phyloP scores from a whole-genome alignment of 30 jellyfish, hydroid and myxozoan genomes.

The Pelagia noctiluca region DNA sequence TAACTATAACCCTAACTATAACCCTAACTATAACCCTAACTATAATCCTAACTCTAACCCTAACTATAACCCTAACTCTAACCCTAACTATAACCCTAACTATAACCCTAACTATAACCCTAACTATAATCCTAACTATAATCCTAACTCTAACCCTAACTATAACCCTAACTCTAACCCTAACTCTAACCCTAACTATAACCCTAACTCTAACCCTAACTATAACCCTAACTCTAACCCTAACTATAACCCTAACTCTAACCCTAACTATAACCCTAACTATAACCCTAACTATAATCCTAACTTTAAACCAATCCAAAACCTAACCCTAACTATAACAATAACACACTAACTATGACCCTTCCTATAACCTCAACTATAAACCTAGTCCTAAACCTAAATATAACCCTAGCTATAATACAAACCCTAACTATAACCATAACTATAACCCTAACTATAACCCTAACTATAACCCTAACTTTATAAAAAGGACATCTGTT shows the following conservation, averaged over 20 bases:
- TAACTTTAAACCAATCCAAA: too few species aligned
- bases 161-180: background rate
- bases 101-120: background rate
- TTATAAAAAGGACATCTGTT: background rate
- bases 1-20: too few species aligned
- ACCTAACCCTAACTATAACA: background rate
- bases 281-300: slow-evolving; percentile 13
- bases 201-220: background rate
- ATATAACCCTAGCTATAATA: background rate
- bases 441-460: background rate
- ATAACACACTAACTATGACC: slow-evolving; percentile 7
- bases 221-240: background rate
- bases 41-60: too few species aligned
- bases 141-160: background rate
- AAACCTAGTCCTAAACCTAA: background rate
- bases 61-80: too few species aligned
- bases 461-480: background rate
- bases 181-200: background rate
- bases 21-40: too few species aligned
- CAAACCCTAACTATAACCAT: background rate
- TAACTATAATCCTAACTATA: background rate
- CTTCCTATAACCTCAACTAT: slow-evolving; percentile 11
- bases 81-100: background rate
- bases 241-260: background rate
- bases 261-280: slow-evolving; percentile 12